Base-by-base conservation (phyloP, 2,797 vertebrate species). In the Lerista edwardsae region DNA sequence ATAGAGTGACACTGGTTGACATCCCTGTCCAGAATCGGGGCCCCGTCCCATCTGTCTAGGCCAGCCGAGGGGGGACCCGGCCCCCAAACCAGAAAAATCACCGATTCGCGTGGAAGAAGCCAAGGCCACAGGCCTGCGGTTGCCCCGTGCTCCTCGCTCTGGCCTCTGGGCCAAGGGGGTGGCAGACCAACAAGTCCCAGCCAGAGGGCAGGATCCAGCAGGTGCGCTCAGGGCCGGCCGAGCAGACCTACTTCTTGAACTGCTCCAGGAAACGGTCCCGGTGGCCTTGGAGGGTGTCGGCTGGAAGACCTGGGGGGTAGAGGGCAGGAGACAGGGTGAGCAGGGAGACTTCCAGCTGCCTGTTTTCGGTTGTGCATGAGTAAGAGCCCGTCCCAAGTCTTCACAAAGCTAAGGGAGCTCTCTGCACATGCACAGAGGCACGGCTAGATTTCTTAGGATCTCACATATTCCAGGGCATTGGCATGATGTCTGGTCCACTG, bases 241-340 rank as follows among this genome's bases (percentile, higher is more conserved):
- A 62, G 51, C 87, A 39, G 14, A 92, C 96, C 95, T 95, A 99
- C 98, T 99, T 99, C 86, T 97, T 98, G 93, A 99, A 99, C 95
- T 99, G 98, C 91, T 99, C 98, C 95, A 98, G 97, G 96, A 99
- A 99, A 80, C 98, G 98, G 95, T 99, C 98, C 92, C 98, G 96
- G 95, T 99, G 98, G 83, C 98, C 98, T 95, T 99, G 98, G 82
- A 99, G 96, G 0, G 98, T 99, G 90, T 99, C 98, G 0, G 98
- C 98, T 0, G 98, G 98, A 93, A 99, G 97, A 96, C 98, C 98
- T 99, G 94, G 36, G 83, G 76, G 83, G 89, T 51, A 89, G 57
- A 51, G 21, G 8, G 6, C 8, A n/a, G n/a, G 36, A 51, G 71
- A 84, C 41, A 12, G 64, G 21, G 1, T 77, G 64, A 47, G 29